Base-by-base conservation (phyloP, 2,113 vertebrate species). In the Phrynocephalus versicolor region DNA sequence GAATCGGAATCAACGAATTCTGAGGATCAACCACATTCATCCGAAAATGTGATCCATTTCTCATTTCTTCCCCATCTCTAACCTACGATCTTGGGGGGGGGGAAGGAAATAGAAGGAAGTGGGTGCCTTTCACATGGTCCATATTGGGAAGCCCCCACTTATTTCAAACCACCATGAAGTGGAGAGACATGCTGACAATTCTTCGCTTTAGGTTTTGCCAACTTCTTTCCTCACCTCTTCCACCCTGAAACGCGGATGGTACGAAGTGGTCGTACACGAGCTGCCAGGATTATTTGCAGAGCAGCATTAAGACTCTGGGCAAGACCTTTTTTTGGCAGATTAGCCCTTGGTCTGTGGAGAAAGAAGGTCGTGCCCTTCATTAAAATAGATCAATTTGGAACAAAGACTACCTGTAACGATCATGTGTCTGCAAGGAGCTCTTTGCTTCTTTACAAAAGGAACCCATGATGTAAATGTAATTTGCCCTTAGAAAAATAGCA, bases 331-430 rank as follows among this genome's bases (percentile, higher is more conserved):
- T 89, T 85, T 1, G 3, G 86, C 51, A 92, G 89, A 86, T 89
- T 90, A 83, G 91, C 87, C 1, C 0, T 79, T 81, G 55, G 79
- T 79, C 90, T 82, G 69, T 55, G 0, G 1, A 78, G 72, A 80
- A 88, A 87, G 86, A 88, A 91, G 93, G 93, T 93, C 93, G 45
- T 81, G 89, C 88, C 91, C 91, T 93, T 93, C 90, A 91, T 95
- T 93, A 94, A 87, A 93, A 18, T 57, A 86, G 93, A 93, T 94
- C 82, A 91, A 93, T 91, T 90, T 58, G 67, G 88, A 90, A 86
- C 88, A 91, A 92, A 87, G 14, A 64, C 83, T 90, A 85, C 85
- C 88, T 86, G 74, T 82, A 82, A 76, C 81, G 83, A 13, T 3
- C 23, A 27, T 7, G 25, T 25, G 21, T 77, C 88, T 60, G 3